These are phyloP conservation scores for Helarctos malayanus DNA, from an alignment of 2,797 vertebrate species.

Conservation along the genomic window DNA sequence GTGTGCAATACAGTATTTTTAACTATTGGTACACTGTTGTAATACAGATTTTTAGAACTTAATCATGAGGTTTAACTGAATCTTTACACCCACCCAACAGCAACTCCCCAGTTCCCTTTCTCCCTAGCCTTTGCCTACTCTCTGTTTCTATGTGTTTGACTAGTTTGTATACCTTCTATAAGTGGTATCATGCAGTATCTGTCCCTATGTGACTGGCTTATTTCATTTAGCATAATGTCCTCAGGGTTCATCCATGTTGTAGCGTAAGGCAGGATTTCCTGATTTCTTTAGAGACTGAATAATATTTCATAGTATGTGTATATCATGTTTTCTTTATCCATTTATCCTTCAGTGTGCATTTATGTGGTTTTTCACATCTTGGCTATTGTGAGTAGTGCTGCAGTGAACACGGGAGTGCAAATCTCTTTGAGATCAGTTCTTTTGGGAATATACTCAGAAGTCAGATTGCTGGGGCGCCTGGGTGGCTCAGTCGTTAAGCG, in stretches of 20 bases:
- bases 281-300: not conserved
- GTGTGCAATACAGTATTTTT: not conserved
- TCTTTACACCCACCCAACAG: not conserved
- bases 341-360: not conserved
- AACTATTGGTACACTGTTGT: not conserved
- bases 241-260: not conserved
- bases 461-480: not conserved
- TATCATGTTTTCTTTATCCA: not conserved
- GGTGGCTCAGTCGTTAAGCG: too few relatives aligned
- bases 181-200: not conserved
- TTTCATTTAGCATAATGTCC: not conserved
- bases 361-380: not conserved
- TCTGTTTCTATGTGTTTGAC: not conserved
- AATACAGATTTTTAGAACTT: not conserved
- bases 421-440: not conserved
- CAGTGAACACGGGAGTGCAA: not conserved
- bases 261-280: not conserved
- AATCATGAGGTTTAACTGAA: not conserved
- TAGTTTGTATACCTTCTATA: not conserved
- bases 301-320: not conserved
- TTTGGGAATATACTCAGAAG: not conserved
- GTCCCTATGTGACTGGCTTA: not conserved
- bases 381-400: not conserved
- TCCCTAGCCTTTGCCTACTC: not conserved
- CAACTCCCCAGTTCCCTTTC: not conserved